phyloP scores from a whole-genome alignment of 2,888 invertebrate genomes.

The Tetanocera ferruginea region DNA sequence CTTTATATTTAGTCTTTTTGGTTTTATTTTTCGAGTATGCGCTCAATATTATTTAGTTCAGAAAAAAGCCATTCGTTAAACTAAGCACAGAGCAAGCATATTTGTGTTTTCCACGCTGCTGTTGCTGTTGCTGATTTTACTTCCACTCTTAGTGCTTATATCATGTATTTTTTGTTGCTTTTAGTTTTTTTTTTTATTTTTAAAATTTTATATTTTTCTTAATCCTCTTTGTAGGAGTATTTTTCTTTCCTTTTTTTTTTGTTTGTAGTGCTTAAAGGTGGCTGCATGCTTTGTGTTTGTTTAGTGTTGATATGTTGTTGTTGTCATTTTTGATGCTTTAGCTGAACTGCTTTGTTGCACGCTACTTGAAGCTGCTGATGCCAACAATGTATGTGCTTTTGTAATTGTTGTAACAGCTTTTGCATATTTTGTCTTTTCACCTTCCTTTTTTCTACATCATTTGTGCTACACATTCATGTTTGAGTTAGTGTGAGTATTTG shows the following conservation, averaged over 20 bases:
- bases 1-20: too few relatives aligned
- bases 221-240: neutral
- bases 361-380: neutral
- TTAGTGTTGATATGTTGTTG: neutral
- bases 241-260: neutral
- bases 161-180: neutral
- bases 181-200: neutral
- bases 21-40: too few relatives aligned
- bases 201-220: too few relatives aligned
- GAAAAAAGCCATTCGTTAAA: neutral
- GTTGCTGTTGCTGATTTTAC: neutral
- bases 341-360: neutral
- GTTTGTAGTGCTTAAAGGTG: too few relatives aligned
- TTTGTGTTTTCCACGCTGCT: neutral
- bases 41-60: too few relatives aligned
- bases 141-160: neutral
- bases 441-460: too few relatives aligned
- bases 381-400: neutral
- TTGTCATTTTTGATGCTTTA: neutral
- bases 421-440: too few relatives aligned
- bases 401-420: neutral
- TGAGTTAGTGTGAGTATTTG: too few relatives aligned
- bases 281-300: too few relatives aligned
- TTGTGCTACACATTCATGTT: too few relatives aligned
- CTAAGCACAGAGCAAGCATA: neutral